phyloP scores from a whole-genome alignment of 2,797 vertebrate species.

The Pseudomugil gertrudae region DNA sequence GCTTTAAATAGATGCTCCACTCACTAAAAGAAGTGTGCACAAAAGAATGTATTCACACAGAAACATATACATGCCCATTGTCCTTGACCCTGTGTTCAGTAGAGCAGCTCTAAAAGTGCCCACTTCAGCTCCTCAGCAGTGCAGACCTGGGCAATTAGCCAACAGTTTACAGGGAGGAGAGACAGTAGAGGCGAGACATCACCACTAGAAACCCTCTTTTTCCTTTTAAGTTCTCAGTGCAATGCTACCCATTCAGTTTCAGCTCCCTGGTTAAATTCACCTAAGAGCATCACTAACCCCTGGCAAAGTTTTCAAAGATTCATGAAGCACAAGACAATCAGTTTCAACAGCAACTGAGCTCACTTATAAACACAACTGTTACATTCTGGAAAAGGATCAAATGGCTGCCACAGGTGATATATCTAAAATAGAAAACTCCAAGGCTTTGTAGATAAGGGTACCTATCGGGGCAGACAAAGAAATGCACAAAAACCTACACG shows the following conservation, averaged over 20 bases:
- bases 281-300: conserved; percentile 45
- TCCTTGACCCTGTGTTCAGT: conserved; percentile 72
- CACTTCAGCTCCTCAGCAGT: conserved; percentile 74
- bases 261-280: conserved; percentile 42
- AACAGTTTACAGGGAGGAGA: conserved; percentile 59
- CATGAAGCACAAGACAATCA: conserved; percentile 34
- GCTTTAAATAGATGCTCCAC: conserved; percentile 29
- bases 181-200: conserved; percentile 14
- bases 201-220: conserved; percentile 45
- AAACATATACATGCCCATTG: conserved; percentile 53
- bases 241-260: conserved; percentile 40
- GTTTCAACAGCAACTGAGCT: conserved; percentile 25
- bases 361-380: conserved; percentile 12
- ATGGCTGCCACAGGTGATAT: conserved; percentile 7
- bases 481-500: neutral
- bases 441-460: neutral
- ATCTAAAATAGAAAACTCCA: neutral
- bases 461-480: neutral
- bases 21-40: conserved; percentile 21
- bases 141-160: conserved; percentile 67
- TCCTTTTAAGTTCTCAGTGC: conserved; percentile 39
- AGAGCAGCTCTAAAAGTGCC: conserved; percentile 72
- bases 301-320: conserved; percentile 31
- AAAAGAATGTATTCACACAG: conserved; percentile 5
- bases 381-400: conserved; percentile 3